These are phyloP conservation scores for Sapayoa aenigma DNA, from an alignment of 2,113 vertebrate genomes.

Conservation along the genomic window DNA sequence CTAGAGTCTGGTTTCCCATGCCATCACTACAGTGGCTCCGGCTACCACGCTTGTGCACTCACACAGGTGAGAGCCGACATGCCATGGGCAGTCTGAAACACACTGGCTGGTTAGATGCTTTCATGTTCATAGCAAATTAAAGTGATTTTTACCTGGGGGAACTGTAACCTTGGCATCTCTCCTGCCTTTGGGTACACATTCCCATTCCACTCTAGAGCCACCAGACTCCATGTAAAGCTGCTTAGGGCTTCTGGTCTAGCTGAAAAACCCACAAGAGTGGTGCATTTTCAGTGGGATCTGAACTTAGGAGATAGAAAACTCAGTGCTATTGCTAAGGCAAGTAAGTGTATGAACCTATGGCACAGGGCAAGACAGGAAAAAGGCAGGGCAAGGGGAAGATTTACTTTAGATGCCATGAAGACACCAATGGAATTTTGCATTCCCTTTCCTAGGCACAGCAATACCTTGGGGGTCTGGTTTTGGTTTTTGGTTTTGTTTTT, in stretches of 20 bases:
- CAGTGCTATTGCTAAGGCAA: fast-evolving
- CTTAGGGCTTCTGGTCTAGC: neutral
- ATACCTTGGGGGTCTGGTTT: neutral
- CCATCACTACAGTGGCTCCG: neutral
- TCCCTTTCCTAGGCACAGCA: neutral
- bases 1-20: fast-evolving
- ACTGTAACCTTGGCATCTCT: neutral
- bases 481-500: neutral
- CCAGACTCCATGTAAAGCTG: neutral
- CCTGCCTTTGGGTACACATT: neutral
- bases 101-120: neutral
- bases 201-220: neutral
- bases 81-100: neutral
- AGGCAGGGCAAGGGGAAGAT: neutral
- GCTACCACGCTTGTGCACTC: fast-evolving
- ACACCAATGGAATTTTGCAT: neutral
- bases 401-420: neutral
- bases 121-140: neutral
- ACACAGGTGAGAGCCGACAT: fast-evolving
- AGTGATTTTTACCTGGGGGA: neutral
- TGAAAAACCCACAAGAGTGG: neutral
- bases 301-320: neutral
- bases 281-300: neutral
- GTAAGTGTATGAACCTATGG: fast-evolving
- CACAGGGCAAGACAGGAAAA: neutral